Percentiles rank a stretch among this genome's conserved stretches.
Conservation (phyloP, 2,888 invertebrate genomes). For the Hirtodrosophila cameraria region DNA sequence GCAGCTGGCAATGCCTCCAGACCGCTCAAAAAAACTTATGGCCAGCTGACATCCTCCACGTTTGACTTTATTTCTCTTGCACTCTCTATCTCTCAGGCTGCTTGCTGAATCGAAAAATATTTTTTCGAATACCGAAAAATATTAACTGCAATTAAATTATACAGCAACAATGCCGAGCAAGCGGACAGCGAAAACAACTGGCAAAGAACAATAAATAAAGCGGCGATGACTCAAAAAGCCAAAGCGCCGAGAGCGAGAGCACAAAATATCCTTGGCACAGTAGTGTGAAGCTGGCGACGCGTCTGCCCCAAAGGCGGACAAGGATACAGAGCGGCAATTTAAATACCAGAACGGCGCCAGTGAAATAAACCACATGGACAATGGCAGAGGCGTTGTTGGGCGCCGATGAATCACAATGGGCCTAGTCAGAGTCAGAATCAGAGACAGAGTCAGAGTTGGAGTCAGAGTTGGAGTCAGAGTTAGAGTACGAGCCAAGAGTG, state of each 20-base stretch:
- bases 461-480: constrained; percentile 10
- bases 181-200: constrained; percentile 24
- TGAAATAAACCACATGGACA: constrained; percentile 66
- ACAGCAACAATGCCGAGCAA: constrained; percentile 27
- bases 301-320: constrained; percentile 52
- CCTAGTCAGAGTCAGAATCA: constrained; percentile 17
- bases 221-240: constrained; percentile 65
- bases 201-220: constrained; percentile 61
- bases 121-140: constrained; percentile 65
- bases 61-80: not conserved
- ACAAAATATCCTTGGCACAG: constrained; percentile 26
- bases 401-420: constrained; percentile 68
- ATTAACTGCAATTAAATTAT: constrained; percentile 67
- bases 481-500: not conserved
- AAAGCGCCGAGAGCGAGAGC: constrained; percentile 24
- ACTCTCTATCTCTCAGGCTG: constrained; percentile 18
- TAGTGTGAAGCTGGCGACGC: constrained; percentile 68
- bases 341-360: constrained; percentile 80
- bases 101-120: constrained; percentile 17
- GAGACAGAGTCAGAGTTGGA: not conserved
- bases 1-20: constrained; percentile 26
- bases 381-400: constrained; percentile 20
- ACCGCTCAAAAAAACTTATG: not conserved
- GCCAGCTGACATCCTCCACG: constrained; percentile 21
- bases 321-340: constrained; percentile 71